Evolutionary conservation across 92 coral and sea anemone genomes (phyloP).

Genomic region (Porites rus): DNA sequence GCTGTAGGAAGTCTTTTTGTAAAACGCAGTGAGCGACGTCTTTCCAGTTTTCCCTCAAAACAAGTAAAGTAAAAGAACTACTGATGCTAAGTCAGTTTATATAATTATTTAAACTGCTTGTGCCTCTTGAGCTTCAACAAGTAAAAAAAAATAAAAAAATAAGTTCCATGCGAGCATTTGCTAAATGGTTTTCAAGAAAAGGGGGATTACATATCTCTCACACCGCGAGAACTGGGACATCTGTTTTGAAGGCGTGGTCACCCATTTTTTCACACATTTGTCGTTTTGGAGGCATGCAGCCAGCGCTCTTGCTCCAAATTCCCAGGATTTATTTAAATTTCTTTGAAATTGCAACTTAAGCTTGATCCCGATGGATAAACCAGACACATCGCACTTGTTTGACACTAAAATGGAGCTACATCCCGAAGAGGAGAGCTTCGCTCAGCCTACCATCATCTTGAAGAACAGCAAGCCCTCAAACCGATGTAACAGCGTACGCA

Average conservation of each 20-base stretch:
- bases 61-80: neutral
- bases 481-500: conserved; percentile 37
- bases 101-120: neutral
- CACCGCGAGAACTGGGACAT: conserved; percentile 32
- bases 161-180: neutral
- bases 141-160: conserved; percentile 9
- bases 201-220: neutral
- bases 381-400: conserved; percentile 74
- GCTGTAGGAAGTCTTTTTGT: too few species aligned
- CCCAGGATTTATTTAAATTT: conserved; percentile 34
- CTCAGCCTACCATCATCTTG: conserved; percentile 64
- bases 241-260: conserved; percentile 47
- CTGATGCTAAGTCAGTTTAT: neutral
- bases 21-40: neutral
- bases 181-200: neutral
- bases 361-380: conserved; percentile 46
- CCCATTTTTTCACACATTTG: conserved; percentile 5
- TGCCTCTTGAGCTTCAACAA: neutral
- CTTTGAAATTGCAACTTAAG: conserved; percentile 30
- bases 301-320: neutral
- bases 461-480: conserved; percentile 16
- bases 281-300: neutral
- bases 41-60: neutral
- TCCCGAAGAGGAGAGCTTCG: conserved; percentile 75
- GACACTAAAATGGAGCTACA: conserved; percentile 94